phyloP scores from a whole-genome alignment of 2,888 invertebrate genomes.

The Hedychridium roseum region DNA sequence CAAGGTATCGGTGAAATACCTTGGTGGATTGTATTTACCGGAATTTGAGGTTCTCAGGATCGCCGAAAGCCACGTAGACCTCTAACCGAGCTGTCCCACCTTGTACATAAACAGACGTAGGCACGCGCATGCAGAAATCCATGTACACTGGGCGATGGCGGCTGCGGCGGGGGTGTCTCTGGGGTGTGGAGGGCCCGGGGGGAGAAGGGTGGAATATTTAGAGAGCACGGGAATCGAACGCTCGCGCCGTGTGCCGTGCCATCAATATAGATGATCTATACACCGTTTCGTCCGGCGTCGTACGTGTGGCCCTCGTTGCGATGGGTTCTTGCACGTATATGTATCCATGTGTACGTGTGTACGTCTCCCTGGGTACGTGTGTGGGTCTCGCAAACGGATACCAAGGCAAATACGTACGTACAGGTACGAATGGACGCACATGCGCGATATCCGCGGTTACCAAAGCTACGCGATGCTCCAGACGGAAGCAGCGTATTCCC shows the following conservation, averaged over 20 bases:
- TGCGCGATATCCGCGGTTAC: constrained; percentile 48
- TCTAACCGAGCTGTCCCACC: too few species aligned
- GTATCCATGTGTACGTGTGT: constrained; percentile 15
- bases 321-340: constrained; percentile 14
- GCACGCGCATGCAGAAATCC: constrained; percentile 36
- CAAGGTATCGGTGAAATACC: too few species aligned
- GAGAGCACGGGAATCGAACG: constrained; percentile 53
- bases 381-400: too few species aligned
- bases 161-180: constrained; percentile 7
- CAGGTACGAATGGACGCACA: constrained; percentile 29
- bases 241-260: constrained; percentile 44
- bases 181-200: constrained; percentile 12
- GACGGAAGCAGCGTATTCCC: constrained; percentile 48
- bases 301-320: constrained; percentile 19
- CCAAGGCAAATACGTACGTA: too few species aligned
- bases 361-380: constrained; percentile 19
- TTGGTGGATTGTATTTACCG: too few species aligned
- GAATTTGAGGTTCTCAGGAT: too few species aligned
- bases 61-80: too few species aligned
- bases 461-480: constrained; percentile 50
- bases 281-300: constrained; percentile 41
- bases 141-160: constrained; percentile 25
- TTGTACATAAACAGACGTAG: constrained; percentile 15
- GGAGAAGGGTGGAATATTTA: constrained; percentile 49
- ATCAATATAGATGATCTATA: constrained; percentile 57